These are phyloP conservation scores for Ormyrus rosae DNA, from an alignment of 2,888 invertebrate genomes.

Conservation along the genomic window DNA sequence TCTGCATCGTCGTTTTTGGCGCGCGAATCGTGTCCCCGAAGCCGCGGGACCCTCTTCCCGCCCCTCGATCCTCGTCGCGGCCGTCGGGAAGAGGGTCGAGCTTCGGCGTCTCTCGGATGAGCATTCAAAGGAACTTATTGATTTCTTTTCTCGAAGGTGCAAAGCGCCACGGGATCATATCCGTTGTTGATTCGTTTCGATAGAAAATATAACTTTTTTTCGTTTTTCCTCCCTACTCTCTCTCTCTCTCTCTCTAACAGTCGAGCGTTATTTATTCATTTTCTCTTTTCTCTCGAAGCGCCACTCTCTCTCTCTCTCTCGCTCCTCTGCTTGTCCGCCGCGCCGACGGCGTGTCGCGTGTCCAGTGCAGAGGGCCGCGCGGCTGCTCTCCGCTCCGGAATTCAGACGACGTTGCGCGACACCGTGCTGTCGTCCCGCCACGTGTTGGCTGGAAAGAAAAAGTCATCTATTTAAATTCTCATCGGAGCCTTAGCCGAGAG, in stretches of 20 bases:
- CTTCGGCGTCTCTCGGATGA: background rate
- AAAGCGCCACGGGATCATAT: conserved; percentile 43
- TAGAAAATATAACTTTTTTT: conserved; percentile 51
- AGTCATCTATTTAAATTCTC: conserved; percentile 70
- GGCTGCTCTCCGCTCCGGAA: background rate
- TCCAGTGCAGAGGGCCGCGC: too few species aligned
- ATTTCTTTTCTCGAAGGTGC: conserved; percentile 14
- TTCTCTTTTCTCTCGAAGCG: background rate
- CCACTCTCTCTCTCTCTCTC: background rate
- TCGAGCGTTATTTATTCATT: background rate
- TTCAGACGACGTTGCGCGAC: conserved; percentile 71
- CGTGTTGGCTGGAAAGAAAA: conserved; percentile 73
- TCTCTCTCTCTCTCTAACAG: conserved; percentile 23
- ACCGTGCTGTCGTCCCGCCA: conserved; percentile 71
- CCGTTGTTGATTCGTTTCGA: conserved; percentile 39
- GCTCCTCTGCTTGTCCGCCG: background rate
- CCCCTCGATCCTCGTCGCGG: background rate
- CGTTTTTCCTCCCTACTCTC: conserved; percentile 10
- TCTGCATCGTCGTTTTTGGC: too few species aligned
- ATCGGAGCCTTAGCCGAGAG: conserved; percentile 63
- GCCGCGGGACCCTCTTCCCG: background rate
- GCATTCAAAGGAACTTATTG: conserved; percentile 41
- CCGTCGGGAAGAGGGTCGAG: background rate
- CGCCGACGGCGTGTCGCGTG: background rate
- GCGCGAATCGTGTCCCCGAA: background rate